phyloP scores from a whole-genome alignment of 2,888 invertebrate genomes.

The Pristionchus maxplancki region DNA sequence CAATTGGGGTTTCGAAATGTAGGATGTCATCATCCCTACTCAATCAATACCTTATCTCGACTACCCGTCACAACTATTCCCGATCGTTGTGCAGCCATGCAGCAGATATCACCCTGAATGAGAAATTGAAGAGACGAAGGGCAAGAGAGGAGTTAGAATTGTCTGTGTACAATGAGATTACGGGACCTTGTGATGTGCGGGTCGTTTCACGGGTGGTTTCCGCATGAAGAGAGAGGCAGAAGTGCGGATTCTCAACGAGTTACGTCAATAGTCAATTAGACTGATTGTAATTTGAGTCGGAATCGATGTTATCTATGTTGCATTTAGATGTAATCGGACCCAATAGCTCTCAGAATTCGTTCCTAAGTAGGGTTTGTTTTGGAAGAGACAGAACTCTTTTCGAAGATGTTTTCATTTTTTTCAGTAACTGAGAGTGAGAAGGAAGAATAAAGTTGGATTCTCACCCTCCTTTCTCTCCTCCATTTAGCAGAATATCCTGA shows the following conservation, averaged over 20 bases:
- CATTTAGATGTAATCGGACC: not conserved
- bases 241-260: constrained; percentile 36
- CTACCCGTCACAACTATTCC: constrained; percentile 51
- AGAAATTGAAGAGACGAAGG: not conserved
- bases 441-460: not conserved
- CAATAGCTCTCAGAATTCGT: not conserved
- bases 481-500: constrained; percentile 49
- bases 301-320: too few species aligned
- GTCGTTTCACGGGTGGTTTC: constrained; percentile 48
- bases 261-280: not conserved
- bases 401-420: not conserved
- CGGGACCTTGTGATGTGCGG: constrained; percentile 40
- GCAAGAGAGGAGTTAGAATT: not conserved
- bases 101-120: constrained; percentile 29
- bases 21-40: not conserved
- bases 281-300: not conserved
- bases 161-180: not conserved
- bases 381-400: not conserved
- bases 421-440: not conserved
- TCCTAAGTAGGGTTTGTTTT: not conserved
- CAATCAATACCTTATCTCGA: constrained; percentile 47
- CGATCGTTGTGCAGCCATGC: constrained; percentile 48
- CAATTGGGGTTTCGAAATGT: not conserved
- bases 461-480: constrained; percentile 12
- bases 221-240: constrained; percentile 50